Conservation (phyloP, 2,888 invertebrate species). For the Xanthia togata region DNA sequence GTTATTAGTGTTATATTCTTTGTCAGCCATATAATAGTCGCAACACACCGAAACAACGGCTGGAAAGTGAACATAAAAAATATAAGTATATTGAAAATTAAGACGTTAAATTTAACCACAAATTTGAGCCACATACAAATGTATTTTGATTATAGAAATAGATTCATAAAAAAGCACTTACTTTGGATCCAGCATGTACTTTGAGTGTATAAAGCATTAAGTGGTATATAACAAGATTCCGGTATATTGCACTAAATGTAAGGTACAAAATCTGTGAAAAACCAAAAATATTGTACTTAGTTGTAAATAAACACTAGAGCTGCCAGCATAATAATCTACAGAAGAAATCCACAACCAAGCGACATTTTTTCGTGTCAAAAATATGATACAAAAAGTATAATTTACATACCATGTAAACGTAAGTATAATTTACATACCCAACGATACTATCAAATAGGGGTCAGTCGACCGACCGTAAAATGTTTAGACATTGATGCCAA, state of each 20-base stretch:
- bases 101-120: not conserved
- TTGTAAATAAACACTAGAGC: not conserved
- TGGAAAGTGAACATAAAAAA: not conserved
- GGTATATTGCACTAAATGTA: slow-evolving; percentile 15
- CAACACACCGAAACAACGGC: slow-evolving; percentile 18
- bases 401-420: not conserved
- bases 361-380: not conserved
- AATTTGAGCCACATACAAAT: not conserved
- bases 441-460: not conserved
- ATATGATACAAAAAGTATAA: too few relatives aligned
- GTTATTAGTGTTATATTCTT: slow-evolving; percentile 23
- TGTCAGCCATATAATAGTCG: slow-evolving; percentile 12
- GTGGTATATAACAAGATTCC: slow-evolving; percentile 38
- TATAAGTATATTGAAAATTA: not conserved
- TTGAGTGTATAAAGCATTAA: slow-evolving; percentile 29
- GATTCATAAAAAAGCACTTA: slow-evolving; percentile 4
- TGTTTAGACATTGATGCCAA: not conserved
- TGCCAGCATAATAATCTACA: not conserved
- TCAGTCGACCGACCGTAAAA: not conserved
- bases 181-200: slow-evolving; percentile 11
- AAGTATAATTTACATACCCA: not conserved
- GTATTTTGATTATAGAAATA: not conserved
- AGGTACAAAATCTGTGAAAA: slow-evolving; percentile 30
- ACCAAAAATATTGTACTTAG: not conserved
- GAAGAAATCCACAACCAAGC: not conserved